Evolutionary conservation across 2,113 vertebrate genomes (phyloP).

Genomic region (Stictonetta naevosa): DNA sequence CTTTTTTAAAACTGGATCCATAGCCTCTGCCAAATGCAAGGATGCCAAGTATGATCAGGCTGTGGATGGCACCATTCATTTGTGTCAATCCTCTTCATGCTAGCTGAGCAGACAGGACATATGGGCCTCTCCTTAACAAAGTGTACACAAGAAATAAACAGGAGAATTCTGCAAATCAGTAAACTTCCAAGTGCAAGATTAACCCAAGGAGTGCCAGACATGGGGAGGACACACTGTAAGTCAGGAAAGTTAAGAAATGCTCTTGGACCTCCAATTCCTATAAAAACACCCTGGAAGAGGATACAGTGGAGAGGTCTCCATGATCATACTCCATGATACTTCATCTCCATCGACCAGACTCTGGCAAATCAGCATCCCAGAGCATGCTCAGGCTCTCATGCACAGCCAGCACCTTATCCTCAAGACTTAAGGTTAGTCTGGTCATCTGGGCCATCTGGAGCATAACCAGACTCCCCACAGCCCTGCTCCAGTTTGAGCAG

Average conservation of each 20-base stretch:
- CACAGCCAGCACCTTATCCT: background rate
- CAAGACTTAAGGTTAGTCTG: background rate
- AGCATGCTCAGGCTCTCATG: background rate
- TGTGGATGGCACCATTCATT: conserved; percentile 28
- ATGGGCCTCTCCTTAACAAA: conserved; percentile 26
- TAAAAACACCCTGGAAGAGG: background rate
- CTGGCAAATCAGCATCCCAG: background rate
- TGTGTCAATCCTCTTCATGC: conserved; percentile 31
- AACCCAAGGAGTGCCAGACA: background rate
- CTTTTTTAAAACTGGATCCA: conserved; percentile 34
- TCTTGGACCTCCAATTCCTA: background rate
- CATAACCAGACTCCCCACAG: background rate
- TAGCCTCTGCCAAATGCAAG: conserved; percentile 34
- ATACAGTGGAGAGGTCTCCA: background rate
- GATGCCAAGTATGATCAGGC: conserved; percentile 37
- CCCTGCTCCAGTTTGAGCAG: background rate
- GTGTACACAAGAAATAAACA: background rate
- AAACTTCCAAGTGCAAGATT: conserved; percentile 9
- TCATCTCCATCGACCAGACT: background rate
- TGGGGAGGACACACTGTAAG: background rate
- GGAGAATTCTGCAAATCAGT: background rate
- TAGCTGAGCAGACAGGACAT: conserved; percentile 52
- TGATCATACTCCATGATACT: background rate
- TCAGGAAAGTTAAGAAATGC: background rate
- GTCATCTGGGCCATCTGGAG: background rate